Conservation (phyloP, 1,140 invertebrate genomes). For the Zaprionus davidi region DNA sequence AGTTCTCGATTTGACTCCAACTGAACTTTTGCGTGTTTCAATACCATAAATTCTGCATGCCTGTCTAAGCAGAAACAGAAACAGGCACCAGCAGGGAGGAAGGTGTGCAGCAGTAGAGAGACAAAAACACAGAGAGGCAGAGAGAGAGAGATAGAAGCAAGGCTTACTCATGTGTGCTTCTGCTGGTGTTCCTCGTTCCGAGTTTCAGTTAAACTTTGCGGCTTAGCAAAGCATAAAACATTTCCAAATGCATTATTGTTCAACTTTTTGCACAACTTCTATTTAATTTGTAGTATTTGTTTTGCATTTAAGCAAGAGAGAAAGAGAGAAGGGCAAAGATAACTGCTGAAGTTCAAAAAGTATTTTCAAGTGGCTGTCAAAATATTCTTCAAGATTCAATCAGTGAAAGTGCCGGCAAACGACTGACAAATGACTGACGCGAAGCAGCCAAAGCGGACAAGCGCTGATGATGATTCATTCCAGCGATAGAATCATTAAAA, state of each 20-base stretch:
- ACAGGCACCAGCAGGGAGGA: not conserved
- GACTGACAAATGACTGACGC: conserved; percentile 70
- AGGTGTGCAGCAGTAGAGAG: not conserved
- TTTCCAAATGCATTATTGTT: conserved; percentile 63
- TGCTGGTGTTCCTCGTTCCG: conserved; percentile 18
- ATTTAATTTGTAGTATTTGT: conserved; percentile 41
- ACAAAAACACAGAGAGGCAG: not conserved
- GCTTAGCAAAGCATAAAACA: conserved; percentile 63
- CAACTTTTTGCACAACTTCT: conserved; percentile 44
- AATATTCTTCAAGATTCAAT: conserved; percentile 23
- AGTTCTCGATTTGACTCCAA: conserved; percentile 78
- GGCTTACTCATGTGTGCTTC: not conserved
- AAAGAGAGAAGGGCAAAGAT: not conserved
- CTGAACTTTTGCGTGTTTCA: conserved; percentile 80
- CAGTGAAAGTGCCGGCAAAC: conserved; percentile 34
- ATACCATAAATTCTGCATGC: conserved; percentile 80
- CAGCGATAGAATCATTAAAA: conserved; percentile 39
- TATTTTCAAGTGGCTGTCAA: not conserved
- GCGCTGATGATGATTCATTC: conserved; percentile 57
- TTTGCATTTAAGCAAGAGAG: not conserved
- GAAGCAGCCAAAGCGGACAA: not conserved
- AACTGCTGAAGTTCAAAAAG: not conserved
- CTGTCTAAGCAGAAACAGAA: conserved; percentile 49
- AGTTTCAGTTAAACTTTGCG: conserved; percentile 48
- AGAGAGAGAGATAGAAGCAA: not conserved